Base-by-base conservation (phyloP, 2,888 invertebrate species). In the Metellina segmentata region DNA sequence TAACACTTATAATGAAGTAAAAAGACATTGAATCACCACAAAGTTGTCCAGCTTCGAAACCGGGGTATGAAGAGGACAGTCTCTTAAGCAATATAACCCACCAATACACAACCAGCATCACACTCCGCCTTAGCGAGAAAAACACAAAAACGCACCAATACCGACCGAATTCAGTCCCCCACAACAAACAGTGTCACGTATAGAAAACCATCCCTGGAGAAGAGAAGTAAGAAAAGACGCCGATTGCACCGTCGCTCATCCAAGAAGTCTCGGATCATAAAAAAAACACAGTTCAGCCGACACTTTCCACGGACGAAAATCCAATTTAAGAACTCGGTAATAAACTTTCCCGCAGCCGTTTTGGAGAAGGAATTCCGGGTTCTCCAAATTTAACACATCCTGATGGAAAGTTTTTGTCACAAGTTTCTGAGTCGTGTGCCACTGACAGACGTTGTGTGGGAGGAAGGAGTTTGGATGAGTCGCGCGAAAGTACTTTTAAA, bases 391-490 rank as follows among this genome's bases (percentile, higher is more conserved):
- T 82, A 82, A 82, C 82, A 82, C 71, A 72, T 81, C 61, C 83
- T 86, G 86, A 86, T 78, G 86, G 86, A 86, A 86, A 78, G 86
- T 86, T 86, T 86, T 86, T 86, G 86, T 86, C 86, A 86, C 86
- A 49, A 70, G 86, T 70, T 86, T 86, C n/a, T 49, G 70, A 49
- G 71, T 71, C 34, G 34, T 34, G 34, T 19, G 75, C 77, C 19
- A 61, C 69, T 86, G 78, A 86, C 75, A 86, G 78, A 82, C 71
- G 82, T 82, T 82, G 71, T 82, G 72, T 82, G 82, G 82, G 20
- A 71, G 49, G 82, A 20, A 51, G 72, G 69, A 19, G 19, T 70
- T 69, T 52, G 77, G 34, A 13, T 20, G 48, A 69, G 70, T 81
- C 70, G n/a, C n/a, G n/a, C n/a, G 34, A 69, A 81, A 69, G n/a